Conservation (phyloP, 2,797 vertebrate species). For the Gallinago solitaria region DNA sequence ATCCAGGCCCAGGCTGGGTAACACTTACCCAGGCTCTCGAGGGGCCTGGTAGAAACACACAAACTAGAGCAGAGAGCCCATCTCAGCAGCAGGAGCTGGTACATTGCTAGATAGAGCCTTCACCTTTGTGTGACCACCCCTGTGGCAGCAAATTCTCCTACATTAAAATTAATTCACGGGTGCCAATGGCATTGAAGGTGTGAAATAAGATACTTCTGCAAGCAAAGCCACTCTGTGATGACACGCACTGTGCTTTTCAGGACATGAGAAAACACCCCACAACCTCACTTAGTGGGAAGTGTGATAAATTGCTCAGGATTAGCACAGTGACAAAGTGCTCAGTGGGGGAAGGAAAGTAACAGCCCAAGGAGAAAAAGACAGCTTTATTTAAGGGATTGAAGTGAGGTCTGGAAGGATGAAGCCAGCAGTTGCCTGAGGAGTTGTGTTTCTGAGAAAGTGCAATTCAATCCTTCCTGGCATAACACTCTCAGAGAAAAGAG, state of each 20-base stretch:
- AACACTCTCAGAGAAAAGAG: background rate
- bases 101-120: background rate
- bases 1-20: background rate
- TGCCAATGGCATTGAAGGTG: background rate
- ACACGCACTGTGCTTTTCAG: background rate
- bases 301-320: background rate
- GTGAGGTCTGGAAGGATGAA: conserved; percentile 24
- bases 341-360: background rate
- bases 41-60: conserved; percentile 78
- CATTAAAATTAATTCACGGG: background rate
- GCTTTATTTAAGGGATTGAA: conserved; percentile 66
- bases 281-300: background rate
- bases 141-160: background rate
- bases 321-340: background rate
- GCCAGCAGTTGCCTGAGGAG: conserved; percentile 43
- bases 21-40: conserved; percentile 75
- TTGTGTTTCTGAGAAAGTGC: conserved; percentile 40
- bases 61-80: conserved; percentile 62
- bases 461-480: background rate
- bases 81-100: conserved; percentile 63
- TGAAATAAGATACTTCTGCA: background rate
- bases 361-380: conserved; percentile 25
- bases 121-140: background rate
- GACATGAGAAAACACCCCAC: background rate
- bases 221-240: background rate